These are phyloP conservation scores for Ceryle rudis DNA, from an alignment of 2,797 vertebrate genomes.

Conservation along the genomic window DNA sequence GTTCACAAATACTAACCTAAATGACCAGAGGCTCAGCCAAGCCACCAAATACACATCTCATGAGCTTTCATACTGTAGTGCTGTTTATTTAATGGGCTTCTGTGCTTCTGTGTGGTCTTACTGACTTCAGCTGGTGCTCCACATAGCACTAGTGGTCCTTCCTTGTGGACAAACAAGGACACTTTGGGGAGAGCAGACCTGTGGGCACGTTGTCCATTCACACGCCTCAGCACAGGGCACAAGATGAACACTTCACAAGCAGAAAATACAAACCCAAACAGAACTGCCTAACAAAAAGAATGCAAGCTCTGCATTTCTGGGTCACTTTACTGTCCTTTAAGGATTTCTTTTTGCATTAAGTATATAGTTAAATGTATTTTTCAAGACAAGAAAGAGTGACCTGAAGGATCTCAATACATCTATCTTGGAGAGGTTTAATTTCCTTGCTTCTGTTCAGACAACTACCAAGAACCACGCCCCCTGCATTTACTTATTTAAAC, in stretches of 20 bases:
- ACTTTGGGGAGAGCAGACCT: neutral
- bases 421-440: neutral
- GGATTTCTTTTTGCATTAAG: neutral
- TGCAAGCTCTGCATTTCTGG: neutral
- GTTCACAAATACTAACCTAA: neutral
- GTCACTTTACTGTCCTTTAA: neutral
- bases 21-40: neutral
- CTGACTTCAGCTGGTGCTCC: neutral
- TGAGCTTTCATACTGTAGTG: neutral
- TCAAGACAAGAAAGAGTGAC: neutral
- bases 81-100: neutral
- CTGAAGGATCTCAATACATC: neutral
- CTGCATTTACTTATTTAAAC: neutral
- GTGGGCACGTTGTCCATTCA: accelerated
- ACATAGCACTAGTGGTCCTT: neutral
- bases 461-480: neutral
- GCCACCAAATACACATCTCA: accelerated
- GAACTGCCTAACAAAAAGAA: neutral
- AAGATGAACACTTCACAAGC: neutral
- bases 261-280: neutral
- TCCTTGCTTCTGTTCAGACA: neutral
- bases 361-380: neutral
- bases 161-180: neutral
- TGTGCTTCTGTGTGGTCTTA: neutral
- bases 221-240: neutral